Percentiles rank a stretch among this genome's conserved stretches.
Conservation (phyloP, 2,888 invertebrate species). For the Branchellion lobata region DNA sequence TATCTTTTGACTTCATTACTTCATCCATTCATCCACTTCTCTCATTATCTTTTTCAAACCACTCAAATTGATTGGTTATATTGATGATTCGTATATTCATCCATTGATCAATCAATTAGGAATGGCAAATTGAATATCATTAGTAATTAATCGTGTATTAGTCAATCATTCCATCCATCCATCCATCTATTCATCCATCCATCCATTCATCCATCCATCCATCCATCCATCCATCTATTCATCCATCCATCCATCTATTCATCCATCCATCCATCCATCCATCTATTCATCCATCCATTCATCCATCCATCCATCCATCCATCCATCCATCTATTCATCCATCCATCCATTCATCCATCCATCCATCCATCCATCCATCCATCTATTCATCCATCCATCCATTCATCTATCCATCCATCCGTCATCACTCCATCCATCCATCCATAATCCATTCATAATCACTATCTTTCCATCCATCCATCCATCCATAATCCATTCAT, state of each 20-base stretch:
- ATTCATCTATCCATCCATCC: constrained; percentile 3
- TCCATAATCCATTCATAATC: too few relatives aligned
- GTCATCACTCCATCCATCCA: not conserved
- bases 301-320: not conserved
- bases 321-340: not conserved
- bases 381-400: not conserved
- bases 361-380: not conserved
- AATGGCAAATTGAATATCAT: too few relatives aligned
- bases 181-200: not conserved
- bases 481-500: too few relatives aligned
- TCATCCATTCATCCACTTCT: not conserved
- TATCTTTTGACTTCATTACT: too few relatives aligned
- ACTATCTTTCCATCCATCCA: too few relatives aligned
- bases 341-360: constrained; percentile 4
- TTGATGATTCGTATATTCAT: not conserved
- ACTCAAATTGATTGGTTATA: not conserved
- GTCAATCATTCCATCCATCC: not conserved
- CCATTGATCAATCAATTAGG: not conserved
- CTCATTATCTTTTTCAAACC: not conserved
- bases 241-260: not conserved
- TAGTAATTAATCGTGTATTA: not conserved
- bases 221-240: not conserved
- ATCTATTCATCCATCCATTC: not conserved
- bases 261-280: not conserved
- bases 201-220: not conserved